Conservation (phyloP, 35 echinoderm and acorn worm species). For the Anneissia japonica region DNA sequence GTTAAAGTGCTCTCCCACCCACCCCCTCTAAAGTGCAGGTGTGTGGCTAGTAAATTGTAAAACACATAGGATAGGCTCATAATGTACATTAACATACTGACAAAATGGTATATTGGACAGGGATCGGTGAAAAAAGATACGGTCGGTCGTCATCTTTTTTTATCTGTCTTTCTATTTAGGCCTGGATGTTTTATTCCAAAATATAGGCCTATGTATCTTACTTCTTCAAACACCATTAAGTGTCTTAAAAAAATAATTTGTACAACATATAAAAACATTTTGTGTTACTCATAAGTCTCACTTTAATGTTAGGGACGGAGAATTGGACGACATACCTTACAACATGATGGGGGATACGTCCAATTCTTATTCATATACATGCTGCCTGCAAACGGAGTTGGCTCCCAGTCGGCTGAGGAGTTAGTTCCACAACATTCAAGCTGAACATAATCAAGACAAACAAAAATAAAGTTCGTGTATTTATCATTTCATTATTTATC, state of each 20-base stretch:
- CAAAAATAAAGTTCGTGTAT: too few species aligned
- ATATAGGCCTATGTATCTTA: background rate
- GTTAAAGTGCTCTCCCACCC: too few species aligned
- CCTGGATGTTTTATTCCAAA: background rate
- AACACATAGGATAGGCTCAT: too few species aligned
- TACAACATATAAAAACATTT: background rate
- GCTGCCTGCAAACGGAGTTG: background rate
- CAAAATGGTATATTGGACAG: too few species aligned
- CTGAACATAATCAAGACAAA: too few species aligned
- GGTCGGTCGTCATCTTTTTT: background rate
- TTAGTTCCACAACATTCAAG: slow-evolving; percentile 1
- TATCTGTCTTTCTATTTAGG: background rate
- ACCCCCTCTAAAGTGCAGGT: too few species aligned
- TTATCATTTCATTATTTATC: too few species aligned
- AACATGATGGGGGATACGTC: background rate
- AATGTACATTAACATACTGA: too few species aligned
- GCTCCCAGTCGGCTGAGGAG: background rate
- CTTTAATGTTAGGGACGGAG: background rate
- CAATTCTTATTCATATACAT: background rate
- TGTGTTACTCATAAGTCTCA: too few species aligned
- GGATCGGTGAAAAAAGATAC: background rate
- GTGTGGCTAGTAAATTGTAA: too few species aligned
- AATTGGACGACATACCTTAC: background rate
- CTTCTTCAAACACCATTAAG: background rate
- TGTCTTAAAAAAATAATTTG: background rate